A percentile compares a stretch with the other conserved stretches of the same genome.
Evolutionary conservation across 2,888 invertebrate genomes (phyloP).

Genomic region (Patella caerulea): DNA sequence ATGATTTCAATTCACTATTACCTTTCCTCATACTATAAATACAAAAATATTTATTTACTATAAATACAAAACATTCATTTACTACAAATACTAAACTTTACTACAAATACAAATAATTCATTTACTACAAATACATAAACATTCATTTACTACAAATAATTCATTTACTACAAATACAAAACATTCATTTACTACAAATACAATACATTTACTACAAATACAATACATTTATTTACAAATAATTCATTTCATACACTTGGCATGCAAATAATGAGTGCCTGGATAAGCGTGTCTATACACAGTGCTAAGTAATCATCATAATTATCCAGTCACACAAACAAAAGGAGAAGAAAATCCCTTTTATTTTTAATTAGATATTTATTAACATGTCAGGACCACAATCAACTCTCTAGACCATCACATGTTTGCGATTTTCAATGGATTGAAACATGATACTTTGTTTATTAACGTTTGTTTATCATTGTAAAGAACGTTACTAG

Average conservation of each 20-base stretch:
- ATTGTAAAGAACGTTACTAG: too few relatives aligned
- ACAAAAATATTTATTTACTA: background rate
- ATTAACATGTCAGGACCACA: too few relatives aligned
- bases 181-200: background rate
- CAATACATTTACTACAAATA: background rate
- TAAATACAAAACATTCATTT: background rate
- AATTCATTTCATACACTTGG: too few relatives aligned
- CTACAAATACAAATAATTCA: constrained; percentile 6
- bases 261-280: too few relatives aligned
- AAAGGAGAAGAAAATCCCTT: background rate
- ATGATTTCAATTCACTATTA: constrained; percentile 91
- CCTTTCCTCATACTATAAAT: constrained; percentile 92
- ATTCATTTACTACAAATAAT: too few relatives aligned
- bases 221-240: too few relatives aligned
- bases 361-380: too few relatives aligned
- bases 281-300: too few relatives aligned
- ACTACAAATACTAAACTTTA: background rate
- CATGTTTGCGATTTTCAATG: too few relatives aligned
- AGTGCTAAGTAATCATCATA: background rate
- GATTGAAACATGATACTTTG: too few relatives aligned
- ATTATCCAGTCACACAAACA: constrained; percentile 12
- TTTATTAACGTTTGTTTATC: too few relatives aligned
- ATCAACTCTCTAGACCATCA: too few relatives aligned
- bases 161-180: background rate
- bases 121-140: background rate